Conservation (phyloP, 2,888 invertebrate species). For the Anthrax anthrax region DNA sequence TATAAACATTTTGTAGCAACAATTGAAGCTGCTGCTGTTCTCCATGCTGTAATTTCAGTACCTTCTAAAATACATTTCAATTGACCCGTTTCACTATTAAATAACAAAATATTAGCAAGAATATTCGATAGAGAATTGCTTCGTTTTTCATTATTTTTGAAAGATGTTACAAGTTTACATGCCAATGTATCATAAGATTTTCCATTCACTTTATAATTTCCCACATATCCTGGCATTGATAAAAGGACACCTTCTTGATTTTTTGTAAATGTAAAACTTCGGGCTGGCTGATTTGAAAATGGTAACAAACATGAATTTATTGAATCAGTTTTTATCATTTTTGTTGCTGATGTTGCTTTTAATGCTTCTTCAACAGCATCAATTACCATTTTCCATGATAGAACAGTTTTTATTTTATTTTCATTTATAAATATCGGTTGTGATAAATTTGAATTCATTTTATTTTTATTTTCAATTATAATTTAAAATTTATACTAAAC, state of each 20-base stretch:
- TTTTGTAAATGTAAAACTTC: slow-evolving; percentile 22
- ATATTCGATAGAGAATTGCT: slow-evolving; percentile 31
- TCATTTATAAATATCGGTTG: slow-evolving; percentile 22
- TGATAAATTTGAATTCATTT: background rate
- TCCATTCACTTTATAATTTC: slow-evolving; percentile 22
- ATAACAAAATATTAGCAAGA: slow-evolving; percentile 35
- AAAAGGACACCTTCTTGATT: slow-evolving; percentile 21
- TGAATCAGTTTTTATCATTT: slow-evolving; percentile 11
- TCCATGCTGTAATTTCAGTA: slow-evolving; percentile 41
- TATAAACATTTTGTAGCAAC: slow-evolving; percentile 40
- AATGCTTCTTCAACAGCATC: slow-evolving; percentile 32
- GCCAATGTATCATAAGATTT: slow-evolving; percentile 25
- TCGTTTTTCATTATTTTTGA: slow-evolving; percentile 26
- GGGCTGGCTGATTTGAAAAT: slow-evolving; percentile 25
- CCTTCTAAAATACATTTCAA: slow-evolving; percentile 37
- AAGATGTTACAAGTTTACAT: slow-evolving; percentile 38
- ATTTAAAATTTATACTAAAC: no score
- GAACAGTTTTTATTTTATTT: slow-evolving; percentile 25
- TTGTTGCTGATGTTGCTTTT: slow-evolving; percentile 20
- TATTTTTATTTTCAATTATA: no score
- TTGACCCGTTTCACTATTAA: slow-evolving; percentile 33
- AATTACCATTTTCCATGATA: slow-evolving; percentile 32
- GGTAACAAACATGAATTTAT: slow-evolving; percentile 9
- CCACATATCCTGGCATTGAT: slow-evolving; percentile 37
- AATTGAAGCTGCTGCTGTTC: slow-evolving; percentile 43